Evolutionary conservation across 2,888 invertebrate genomes (phyloP), one percentile per base, ranked within the genome.

Genomic region (Plebejus anna): DNA sequence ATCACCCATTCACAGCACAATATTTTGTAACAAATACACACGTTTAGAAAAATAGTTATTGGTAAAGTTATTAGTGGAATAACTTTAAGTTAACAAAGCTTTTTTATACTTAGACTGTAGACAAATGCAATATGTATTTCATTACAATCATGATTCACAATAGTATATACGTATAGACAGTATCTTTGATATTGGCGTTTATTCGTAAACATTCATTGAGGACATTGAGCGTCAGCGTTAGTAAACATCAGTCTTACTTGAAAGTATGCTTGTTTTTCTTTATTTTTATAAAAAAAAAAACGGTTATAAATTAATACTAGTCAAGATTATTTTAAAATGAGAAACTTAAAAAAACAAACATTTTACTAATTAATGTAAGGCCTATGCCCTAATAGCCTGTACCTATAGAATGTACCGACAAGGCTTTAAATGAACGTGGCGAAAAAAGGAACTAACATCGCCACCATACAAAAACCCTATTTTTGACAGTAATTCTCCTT

Each of bases 1-100:
- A 28, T 61, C 28, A 61, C 61, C 61, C 11, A 61, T 61, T 61
- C 61, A 61, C 61, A 61, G 61, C 61, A 61, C 61, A 11, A 61
- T 61, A 9, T 22, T 61, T 28, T 28, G 11, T 61, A 61, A 61
- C 28, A 59, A 59, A 59, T 9, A 22, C 59, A 9, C 22, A 59
- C 0, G 1, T 59, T 59, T 22, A 22, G 22, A 59, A 59, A 55
- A 59, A 59, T 22, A 9, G 22, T 59, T 59, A 59, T 7, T 59
- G 6, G 5, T 55, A 55, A 13, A 5, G 55, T 55, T 5, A 13
- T 16, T 16, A 57, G n/a, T n/a, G 6, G n/a, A 59, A 59, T 22
- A 22, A 7, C 2, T 22, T 22, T 7, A 55, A 55, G 55, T 55
- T 55, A 16, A 2, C 1, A 11, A 9, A 42, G 42, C 42, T 42